A percentile compares a stretch with the other conserved stretches of the same genome.
Conservation (phyloP, 2,113 vertebrate genomes). For the Grallaria varia region DNA sequence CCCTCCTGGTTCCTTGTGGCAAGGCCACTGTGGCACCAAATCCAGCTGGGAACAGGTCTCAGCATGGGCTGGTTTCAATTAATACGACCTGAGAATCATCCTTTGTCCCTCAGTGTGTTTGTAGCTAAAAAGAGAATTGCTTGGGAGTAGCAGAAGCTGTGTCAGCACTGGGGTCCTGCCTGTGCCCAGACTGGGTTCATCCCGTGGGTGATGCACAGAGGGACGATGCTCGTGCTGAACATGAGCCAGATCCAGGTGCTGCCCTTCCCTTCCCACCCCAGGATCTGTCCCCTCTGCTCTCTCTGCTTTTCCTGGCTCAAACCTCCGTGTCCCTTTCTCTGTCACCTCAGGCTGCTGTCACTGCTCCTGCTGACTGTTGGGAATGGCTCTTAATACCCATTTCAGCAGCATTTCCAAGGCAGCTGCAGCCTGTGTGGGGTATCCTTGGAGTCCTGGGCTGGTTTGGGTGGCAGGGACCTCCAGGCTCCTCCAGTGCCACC, state of each 20-base stretch:
- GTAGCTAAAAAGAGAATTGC: fast-evolving
- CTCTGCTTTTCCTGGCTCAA: neutral
- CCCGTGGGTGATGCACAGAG: fast-evolving
- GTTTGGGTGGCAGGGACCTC: neutral
- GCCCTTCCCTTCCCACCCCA: neutral
- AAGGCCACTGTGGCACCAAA: neutral
- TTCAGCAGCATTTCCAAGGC: neutral
- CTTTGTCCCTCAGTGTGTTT: neutral
- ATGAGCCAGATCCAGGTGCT: neutral
- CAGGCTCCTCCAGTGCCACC: neutral
- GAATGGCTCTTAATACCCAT: neutral
- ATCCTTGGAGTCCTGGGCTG: neutral
- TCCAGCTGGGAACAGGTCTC: neutral
- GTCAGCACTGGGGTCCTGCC: neutral
- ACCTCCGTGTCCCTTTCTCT: neutral
- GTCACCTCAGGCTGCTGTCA: neutral
- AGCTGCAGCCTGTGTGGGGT: neutral
- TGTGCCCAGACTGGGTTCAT: neutral
- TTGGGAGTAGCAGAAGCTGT: neutral
- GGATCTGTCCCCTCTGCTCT: neutral
- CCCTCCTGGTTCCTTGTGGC: neutral
- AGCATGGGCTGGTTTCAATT: neutral
- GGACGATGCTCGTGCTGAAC: fast-evolving
- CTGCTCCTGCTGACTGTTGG: fast-evolving
- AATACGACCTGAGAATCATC: neutral